Conservation (phyloP, 2,888 invertebrate species). For the Leptinotarsa tumamoca region DNA sequence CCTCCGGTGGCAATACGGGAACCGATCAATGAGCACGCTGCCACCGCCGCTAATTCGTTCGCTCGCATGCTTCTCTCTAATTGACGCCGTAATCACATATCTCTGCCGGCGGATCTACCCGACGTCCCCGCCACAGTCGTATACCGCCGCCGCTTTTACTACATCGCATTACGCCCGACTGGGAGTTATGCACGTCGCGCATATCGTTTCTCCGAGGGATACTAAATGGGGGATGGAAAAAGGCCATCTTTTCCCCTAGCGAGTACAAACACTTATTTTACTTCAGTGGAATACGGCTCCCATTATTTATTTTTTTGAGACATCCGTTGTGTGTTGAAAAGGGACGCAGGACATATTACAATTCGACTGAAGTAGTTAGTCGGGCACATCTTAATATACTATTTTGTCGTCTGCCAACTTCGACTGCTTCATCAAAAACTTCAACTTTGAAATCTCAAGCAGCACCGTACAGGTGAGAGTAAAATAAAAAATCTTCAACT, state of each 20-base stretch:
- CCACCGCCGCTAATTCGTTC: constrained; percentile 53
- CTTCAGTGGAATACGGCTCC: neutral
- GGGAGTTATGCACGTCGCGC: constrained; percentile 37
- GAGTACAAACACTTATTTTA: neutral
- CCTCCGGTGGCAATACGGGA: constrained; percentile 52
- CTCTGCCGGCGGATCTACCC: constrained; percentile 53
- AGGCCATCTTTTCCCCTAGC: neutral
- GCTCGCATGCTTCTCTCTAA: constrained; percentile 55
- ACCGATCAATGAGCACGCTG: constrained; percentile 47
- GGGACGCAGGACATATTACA: neutral
- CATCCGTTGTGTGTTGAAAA: neutral
- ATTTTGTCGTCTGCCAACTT: too few species aligned
- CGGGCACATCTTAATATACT: too few species aligned
- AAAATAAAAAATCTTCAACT: too few species aligned
- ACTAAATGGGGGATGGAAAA: constrained; percentile 26
- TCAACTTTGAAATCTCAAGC: too few species aligned
- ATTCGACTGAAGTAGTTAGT: too few species aligned
- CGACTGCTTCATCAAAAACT: too few species aligned
- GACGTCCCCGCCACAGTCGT: constrained; percentile 45
- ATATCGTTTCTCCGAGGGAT: constrained; percentile 35
- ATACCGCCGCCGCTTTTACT: constrained; percentile 27
- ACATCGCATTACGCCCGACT: constrained; percentile 37
- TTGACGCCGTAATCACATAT: constrained; percentile 61
- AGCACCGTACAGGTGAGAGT: too few species aligned
- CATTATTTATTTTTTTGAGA: neutral